These are phyloP conservation scores for Ceryle rudis DNA, from an alignment of 2,797 vertebrate genomes.

Conservation along the genomic window DNA sequence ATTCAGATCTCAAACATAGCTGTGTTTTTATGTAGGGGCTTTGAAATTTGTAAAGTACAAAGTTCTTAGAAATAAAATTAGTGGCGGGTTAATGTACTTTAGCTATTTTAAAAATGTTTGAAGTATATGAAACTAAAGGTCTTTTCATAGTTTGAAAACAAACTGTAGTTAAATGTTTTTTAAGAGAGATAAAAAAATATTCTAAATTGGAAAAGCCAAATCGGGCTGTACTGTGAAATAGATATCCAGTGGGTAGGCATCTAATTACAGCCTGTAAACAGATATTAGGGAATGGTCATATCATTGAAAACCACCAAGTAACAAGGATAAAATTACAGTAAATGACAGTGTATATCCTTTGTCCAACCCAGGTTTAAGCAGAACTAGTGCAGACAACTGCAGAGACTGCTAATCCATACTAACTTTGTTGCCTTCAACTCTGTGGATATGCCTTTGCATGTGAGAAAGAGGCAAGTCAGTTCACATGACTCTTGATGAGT, in stretches of 20 bases:
- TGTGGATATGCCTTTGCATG: neutral
- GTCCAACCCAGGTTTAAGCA: neutral
- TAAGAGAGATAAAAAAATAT: neutral
- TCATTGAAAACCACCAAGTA: neutral
- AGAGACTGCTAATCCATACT: neutral
- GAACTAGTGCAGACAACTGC: neutral
- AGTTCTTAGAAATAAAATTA: conserved; percentile 34
- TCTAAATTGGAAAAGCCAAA: neutral
- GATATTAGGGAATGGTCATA: neutral
- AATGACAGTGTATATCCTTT: neutral
- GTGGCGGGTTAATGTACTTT: neutral
- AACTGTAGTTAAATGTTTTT: neutral
- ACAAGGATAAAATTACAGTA: neutral
- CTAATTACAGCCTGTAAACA: neutral
- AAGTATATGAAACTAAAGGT: neutral
- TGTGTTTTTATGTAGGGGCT: neutral
- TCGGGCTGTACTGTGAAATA: neutral
- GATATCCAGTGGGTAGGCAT: neutral
- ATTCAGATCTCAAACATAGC: neutral
- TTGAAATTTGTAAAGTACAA: conserved; percentile 44
- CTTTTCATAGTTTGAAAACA: neutral
- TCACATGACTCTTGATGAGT: neutral
- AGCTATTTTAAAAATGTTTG: neutral
- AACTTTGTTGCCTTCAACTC: neutral
- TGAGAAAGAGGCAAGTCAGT: neutral